A percentile compares a stretch with the other conserved stretches of the same genome.
Conservation (phyloP, 2,113 vertebrate genomes). For the Macrotus californicus region DNA sequence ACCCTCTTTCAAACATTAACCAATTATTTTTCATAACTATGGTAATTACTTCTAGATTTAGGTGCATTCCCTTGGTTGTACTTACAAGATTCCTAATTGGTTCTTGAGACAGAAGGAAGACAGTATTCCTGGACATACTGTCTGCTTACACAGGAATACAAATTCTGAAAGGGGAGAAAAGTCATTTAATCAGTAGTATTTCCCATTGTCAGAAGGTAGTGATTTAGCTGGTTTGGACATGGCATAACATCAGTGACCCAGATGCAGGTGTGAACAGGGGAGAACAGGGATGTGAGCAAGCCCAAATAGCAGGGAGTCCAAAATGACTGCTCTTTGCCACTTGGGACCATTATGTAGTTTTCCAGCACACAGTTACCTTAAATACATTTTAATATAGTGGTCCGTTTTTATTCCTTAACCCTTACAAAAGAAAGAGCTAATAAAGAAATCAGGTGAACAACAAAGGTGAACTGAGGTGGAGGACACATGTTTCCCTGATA, state of each 20-base stretch:
- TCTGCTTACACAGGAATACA: not conserved
- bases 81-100: not conserved
- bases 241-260: not conserved
- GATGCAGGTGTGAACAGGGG: not conserved
- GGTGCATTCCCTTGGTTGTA: not conserved
- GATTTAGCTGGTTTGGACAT: not conserved
- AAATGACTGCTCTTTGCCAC: slow-evolving; percentile 1
- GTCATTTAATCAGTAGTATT: not conserved
- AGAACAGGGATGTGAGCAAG: not conserved
- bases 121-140: not conserved
- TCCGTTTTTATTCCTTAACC: not conserved
- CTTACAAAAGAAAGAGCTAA: not conserved
- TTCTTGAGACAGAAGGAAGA: not conserved
- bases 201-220: not conserved
- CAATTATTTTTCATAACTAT: not conserved
- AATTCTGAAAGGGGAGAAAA: not conserved
- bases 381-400: not conserved
- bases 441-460: not conserved
- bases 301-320: not conserved
- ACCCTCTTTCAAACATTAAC: not conserved
- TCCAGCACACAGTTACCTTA: not conserved
- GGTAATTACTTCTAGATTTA: not conserved
- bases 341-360: not conserved
- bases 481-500: not conserved
- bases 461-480: not conserved